Conservation (phyloP, 2,888 invertebrate genomes). For the Notodonta dromedarius region DNA sequence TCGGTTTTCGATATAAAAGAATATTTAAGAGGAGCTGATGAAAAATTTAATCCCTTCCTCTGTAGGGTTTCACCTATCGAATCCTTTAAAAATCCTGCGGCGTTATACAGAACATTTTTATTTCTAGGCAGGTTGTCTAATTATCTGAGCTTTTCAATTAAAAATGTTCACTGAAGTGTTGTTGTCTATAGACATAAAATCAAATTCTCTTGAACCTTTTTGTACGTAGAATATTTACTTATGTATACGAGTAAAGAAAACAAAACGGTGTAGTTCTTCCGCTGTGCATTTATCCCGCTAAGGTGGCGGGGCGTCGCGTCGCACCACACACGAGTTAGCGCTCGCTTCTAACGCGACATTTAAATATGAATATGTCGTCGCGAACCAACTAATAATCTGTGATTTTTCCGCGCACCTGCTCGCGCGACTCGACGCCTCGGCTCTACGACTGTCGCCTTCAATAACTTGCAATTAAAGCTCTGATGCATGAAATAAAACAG, state of each 20-base stretch:
- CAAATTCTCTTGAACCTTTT: no score
- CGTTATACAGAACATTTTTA: background rate
- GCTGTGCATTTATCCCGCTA: slow-evolving; percentile 41
- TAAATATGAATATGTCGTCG: slow-evolving; percentile 79
- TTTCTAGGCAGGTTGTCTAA: no score
- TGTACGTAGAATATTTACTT: background rate
- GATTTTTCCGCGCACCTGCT: slow-evolving; percentile 79
- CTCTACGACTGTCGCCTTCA: slow-evolving; percentile 30
- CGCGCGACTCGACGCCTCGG: slow-evolving; percentile 31
- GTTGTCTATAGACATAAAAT: no score
- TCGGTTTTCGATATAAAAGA: slow-evolving; percentile 15
- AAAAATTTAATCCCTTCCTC: slow-evolving; percentile 55
- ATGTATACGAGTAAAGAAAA: background rate
- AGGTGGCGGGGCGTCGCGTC: slow-evolving; percentile 33
- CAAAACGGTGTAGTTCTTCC: slow-evolving; percentile 32
- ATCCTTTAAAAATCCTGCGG: slow-evolving; percentile 30
- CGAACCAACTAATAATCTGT: slow-evolving; percentile 71
- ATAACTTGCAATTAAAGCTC: slow-evolving; percentile 47
- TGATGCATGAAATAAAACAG: slow-evolving; percentile 34
- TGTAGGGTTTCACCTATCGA: slow-evolving; percentile 52
- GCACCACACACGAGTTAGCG: slow-evolving; percentile 60
- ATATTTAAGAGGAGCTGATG: slow-evolving; percentile 40
- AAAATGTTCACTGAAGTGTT: no score
- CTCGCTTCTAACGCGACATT: slow-evolving; percentile 67
- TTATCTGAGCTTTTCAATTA: no score